Percentiles rank a stretch among this genome's conserved stretches.
phyloP scores from a whole-genome alignment of 2,888 invertebrate species.

The Macrostomum cliftonense region DNA sequence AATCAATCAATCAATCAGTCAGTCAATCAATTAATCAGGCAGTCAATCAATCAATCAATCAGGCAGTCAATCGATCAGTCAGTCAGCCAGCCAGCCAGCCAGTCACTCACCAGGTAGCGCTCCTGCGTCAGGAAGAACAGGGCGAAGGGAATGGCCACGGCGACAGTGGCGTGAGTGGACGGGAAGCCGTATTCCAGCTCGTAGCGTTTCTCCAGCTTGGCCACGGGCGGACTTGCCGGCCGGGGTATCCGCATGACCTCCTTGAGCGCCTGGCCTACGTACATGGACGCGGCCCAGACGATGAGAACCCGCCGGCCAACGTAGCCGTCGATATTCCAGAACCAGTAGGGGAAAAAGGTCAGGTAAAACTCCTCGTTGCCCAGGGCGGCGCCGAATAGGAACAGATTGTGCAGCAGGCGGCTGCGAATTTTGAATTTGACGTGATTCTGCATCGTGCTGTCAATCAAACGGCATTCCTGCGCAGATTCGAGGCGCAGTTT shows the following conservation, averaged over 20 bases:
- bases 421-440: slow-evolving; percentile 36
- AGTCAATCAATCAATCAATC: too few species aligned
- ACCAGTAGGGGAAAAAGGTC: slow-evolving; percentile 75
- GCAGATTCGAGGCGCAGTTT: slow-evolving; percentile 10
- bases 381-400: slow-evolving; percentile 61
- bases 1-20: too few species aligned
- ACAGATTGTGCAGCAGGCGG: slow-evolving; percentile 64
- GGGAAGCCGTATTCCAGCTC: slow-evolving; percentile 82
- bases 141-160: slow-evolving; percentile 66
- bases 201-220: slow-evolving; percentile 67
- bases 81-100: too few species aligned
- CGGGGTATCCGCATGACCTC: slow-evolving; percentile 66
- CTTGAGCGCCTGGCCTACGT: slow-evolving; percentile 54
- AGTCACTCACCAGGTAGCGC: slow-evolving; percentile 47
- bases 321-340: slow-evolving; percentile 76
- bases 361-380: slow-evolving; percentile 79
- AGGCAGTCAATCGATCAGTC: too few species aligned
- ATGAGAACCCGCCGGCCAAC: slow-evolving; percentile 54
- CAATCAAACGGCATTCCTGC: background rate
- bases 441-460: slow-evolving; percentile 13
- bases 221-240: slow-evolving; percentile 60
- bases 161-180: slow-evolving; percentile 79
- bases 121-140: slow-evolving; percentile 59
- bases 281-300: slow-evolving; percentile 33
- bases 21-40: too few species aligned